Evolutionary conservation across 2,113 vertebrate species (phyloP).

Genomic region (Gadus macrocephalus): DNA sequence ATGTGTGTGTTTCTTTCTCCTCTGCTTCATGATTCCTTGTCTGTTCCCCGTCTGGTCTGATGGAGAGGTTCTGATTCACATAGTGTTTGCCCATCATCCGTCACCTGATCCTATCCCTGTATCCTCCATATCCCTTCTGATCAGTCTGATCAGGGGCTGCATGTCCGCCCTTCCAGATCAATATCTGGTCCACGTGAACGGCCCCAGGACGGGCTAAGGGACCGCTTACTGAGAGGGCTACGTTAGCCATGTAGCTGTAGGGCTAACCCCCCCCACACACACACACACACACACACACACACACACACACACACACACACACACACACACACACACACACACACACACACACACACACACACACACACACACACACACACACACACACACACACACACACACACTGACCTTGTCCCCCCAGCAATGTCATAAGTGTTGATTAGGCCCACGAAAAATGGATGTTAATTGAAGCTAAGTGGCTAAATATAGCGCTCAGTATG

Average conservation of each 20-base stretch:
- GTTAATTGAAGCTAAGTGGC: constrained; percentile 46
- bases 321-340: constrained; percentile 8
- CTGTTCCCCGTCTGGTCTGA: not conserved
- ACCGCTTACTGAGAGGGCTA: no score
- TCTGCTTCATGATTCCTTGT: not conserved
- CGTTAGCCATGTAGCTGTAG: no score
- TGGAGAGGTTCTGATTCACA: not conserved
- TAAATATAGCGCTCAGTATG: constrained; percentile 59
- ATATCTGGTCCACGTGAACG: no score
- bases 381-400: constrained; percentile 1
- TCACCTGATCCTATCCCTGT: no score
- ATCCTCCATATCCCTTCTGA: no score
- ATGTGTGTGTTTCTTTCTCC: no score
- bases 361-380: constrained; percentile 15
- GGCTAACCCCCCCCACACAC: constrained; percentile 8
- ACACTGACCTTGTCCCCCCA: constrained; percentile 13
- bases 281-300: no score
- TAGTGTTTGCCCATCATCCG: no score
- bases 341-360: constrained; percentile 5
- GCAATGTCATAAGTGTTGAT: constrained; percentile 48
- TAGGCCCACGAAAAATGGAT: constrained; percentile 41
- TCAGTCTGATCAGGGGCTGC: no score
- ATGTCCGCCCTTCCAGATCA: no score
- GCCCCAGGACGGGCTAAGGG: no score
- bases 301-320: constrained; percentile 5